A percentile compares a stretch with the other conserved stretches of the same genome.
Conservation (phyloP, 2,113 vertebrate species). For the Muntiacus reevesi region DNA sequence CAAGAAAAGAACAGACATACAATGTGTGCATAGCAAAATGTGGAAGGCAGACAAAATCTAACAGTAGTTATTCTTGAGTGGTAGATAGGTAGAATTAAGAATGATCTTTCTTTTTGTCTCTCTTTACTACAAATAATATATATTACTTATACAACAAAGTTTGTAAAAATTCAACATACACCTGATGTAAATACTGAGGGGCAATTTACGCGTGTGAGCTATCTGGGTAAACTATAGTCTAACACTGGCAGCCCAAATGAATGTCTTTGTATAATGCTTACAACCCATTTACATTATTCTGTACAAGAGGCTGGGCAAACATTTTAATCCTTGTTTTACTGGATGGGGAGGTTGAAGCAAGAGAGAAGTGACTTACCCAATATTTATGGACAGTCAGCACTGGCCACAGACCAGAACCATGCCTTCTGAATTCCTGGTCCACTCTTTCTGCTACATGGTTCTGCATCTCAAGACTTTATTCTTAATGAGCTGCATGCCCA, state of each 20-base stretch:
- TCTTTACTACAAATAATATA: background rate
- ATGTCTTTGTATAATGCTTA: background rate
- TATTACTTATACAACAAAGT: background rate
- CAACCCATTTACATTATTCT: background rate
- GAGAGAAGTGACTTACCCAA: background rate
- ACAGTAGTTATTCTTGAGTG: background rate
- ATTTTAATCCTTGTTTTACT: background rate
- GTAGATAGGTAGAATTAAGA: background rate
- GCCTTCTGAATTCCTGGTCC: background rate
- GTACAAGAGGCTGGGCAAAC: background rate
- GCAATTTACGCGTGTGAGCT: background rate
- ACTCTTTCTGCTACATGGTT: background rate
- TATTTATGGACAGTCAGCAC: rapidly evolving
- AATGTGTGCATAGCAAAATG: background rate
- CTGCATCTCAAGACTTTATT: background rate
- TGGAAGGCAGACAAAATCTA: background rate
- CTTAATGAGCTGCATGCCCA: background rate
- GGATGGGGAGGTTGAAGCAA: no score
- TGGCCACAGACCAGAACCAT: background rate
- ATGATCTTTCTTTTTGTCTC: background rate
- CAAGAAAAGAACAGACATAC: background rate
- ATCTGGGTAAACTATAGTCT: background rate
- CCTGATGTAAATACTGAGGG: background rate
- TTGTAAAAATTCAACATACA: background rate
- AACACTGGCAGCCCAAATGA: background rate